phyloP scores from a whole-genome alignment of 1,140 invertebrate species.

The Nasonia longicornis region DNA sequence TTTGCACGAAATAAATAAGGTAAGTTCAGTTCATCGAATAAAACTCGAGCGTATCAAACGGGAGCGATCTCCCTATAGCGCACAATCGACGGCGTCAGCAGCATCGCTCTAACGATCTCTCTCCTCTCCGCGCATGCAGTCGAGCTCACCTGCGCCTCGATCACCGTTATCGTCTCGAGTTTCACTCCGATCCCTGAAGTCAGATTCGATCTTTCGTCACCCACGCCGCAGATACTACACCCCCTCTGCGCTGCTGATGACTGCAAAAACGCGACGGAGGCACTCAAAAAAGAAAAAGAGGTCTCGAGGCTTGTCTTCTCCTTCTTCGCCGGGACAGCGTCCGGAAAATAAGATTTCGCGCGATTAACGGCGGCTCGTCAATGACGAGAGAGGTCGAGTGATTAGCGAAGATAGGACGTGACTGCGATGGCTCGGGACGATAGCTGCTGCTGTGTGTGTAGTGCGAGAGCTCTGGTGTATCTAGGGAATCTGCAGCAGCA shows the following conservation, averaged over 20 bases:
- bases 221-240: too few relatives aligned
- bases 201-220: slow-evolving; percentile 37
- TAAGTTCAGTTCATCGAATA: too few relatives aligned
- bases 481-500: slow-evolving; percentile 60
- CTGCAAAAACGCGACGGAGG: slow-evolving; percentile 30
- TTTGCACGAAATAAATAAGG: too few relatives aligned
- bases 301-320: background rate
- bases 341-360: background rate
- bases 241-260: background rate
- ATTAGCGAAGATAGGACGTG: slow-evolving; percentile 57
- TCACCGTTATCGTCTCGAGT: slow-evolving; percentile 32
- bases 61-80: background rate
- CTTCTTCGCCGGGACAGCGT: too few relatives aligned
- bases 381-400: slow-evolving; percentile 7
- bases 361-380: background rate
- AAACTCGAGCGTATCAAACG: too few relatives aligned
- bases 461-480: slow-evolving; percentile 61
- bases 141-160: background rate
- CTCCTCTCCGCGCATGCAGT: background rate
- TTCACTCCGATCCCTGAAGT: background rate
- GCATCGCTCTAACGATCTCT: slow-evolving; percentile 6
- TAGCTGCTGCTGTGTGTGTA: slow-evolving; percentile 47
- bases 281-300: slow-evolving; percentile 30
- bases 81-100: background rate
- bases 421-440: slow-evolving; percentile 62